These are phyloP conservation scores for Apis cerana DNA, from an alignment of 1,140 invertebrate genomes.

Conservation along the genomic window DNA sequence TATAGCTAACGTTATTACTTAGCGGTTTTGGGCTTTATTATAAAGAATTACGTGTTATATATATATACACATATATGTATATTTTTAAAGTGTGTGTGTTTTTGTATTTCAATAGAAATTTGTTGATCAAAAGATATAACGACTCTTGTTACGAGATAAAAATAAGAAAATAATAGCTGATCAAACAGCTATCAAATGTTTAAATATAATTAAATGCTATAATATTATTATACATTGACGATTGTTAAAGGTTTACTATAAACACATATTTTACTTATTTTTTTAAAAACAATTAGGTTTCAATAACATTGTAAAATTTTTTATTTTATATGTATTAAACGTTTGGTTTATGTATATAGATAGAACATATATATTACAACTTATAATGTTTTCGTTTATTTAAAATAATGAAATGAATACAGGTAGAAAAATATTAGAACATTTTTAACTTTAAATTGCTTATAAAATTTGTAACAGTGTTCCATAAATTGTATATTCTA, in stretches of 20 bases:
- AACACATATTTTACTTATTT: neutral
- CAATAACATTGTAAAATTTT: neutral
- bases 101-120: conserved; percentile 28
- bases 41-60: conserved; percentile 23
- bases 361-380: neutral
- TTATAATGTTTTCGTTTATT: neutral
- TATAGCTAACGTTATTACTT: conserved; percentile 15
- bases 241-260: neutral
- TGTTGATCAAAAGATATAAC: conserved; percentile 9
- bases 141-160: neutral
- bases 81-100: conserved; percentile 22
- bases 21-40: conserved; percentile 8
- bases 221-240: neutral
- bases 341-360: neutral
- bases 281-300: neutral
- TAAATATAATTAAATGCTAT: neutral
- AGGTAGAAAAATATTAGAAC: neutral
- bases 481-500: neutral
- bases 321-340: neutral
- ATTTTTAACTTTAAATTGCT: neutral
- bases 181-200: neutral
- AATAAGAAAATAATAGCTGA: too few relatives aligned
- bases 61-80: neutral
- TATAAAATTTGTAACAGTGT: neutral
- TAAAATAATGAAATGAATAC: neutral